Base-by-base conservation (phyloP, 2,797 vertebrate genomes). In the Chromis chromis region DNA sequence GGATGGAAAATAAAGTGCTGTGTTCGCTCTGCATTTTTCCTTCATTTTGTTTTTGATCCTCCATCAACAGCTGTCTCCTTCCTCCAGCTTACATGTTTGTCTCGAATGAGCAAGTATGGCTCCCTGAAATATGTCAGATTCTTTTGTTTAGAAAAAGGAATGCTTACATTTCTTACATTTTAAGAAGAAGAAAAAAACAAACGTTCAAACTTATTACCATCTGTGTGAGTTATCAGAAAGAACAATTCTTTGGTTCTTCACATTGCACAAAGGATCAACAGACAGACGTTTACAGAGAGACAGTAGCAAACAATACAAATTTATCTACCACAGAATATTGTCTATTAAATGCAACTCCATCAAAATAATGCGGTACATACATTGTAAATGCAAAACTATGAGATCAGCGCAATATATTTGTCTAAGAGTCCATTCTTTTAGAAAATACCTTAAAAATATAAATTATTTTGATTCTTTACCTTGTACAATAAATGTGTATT, bases 361-460 rank as follows among this genome's bases (percentile, higher is more conserved):
- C 85, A 83, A 89, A 87, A 81, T 76, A 89, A 92, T 63, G 62
- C 74, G 71, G 61, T 58, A 90, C 73, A 77, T 80, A 56, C 76
- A 76, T 42, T 57, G 33, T 44, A 86, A 90, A 88, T 92, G 84
- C 70, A 91, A 90, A 91, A 89, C 87, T 91, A 92, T 81, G 55
- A 86, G 69, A 81, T 89, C 77, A 90, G 71, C 81, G 86, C 85
- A 88, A 89, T 84, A 89, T 81, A 86, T 88, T 85, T 42, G 55
- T 85, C 89, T 91, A 88, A 69, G 68, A 85, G 84, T 88, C 65
- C 71, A 64, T 88, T 86, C 36, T 65, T 91, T 94, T 94, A 93
- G 82, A 94, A 95, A 95, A 94, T 89, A 91, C 83, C 87, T 93
- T 82, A 93, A 91, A 93, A 93, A 94, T 94, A 93, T 93, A 95